Base-by-base conservation (phyloP, 2,888 invertebrate species). In the Pristionchus fissidentatus region DNA sequence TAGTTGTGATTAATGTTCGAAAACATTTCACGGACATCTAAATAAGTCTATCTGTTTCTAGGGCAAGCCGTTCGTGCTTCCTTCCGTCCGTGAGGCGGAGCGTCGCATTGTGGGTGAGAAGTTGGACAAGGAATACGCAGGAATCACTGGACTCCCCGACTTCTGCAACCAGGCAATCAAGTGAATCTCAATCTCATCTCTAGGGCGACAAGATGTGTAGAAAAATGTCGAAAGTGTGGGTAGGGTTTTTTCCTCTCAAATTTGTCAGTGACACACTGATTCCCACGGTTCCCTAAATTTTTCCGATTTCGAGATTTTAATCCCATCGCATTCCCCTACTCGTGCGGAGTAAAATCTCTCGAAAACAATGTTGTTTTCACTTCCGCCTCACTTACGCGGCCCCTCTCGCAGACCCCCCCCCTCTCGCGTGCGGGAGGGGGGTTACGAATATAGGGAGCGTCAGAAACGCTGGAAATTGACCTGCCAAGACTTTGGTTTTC, bases 1-100 rank as follows among this genome's bases (percentile, higher is more conserved):
- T n/a, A n/a, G n/a, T n/a, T 35, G 46, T 77, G 41, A 52, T 57
- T 66, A n/a, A 26, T 66, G 66, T 66, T 1, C 22, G 15, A n/a
- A n/a, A n/a, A 66, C 19, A 66, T 1, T 15, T 1, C 1, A 26
- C 29, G 15, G 19, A 66, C 22, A 66, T 26, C 19, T 66, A 66
- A 22, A n/a, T 55, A 55, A 55, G 19, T 55, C 55, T 55, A 55
- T 19, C 19, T 62, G 29, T 4, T 57, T 89, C 70, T 66, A 96
- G 90, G 97, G 97, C 0, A 96, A 96, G 93, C 98, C 98, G 84
- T 99, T 97, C 97, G 97, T 99, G 0, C 93, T 99, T 87, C 98
- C 99, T 0, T 97, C 98, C 55, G 98, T 99, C 5, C 94, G 95
- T 55, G 95, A 96, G 93, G 96, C 96, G 62, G 98, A 99, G 93